Evolutionary conservation across 2,113 vertebrate genomes (phyloP).

Genomic region (Dunckerocampus dactyliophorus): DNA sequence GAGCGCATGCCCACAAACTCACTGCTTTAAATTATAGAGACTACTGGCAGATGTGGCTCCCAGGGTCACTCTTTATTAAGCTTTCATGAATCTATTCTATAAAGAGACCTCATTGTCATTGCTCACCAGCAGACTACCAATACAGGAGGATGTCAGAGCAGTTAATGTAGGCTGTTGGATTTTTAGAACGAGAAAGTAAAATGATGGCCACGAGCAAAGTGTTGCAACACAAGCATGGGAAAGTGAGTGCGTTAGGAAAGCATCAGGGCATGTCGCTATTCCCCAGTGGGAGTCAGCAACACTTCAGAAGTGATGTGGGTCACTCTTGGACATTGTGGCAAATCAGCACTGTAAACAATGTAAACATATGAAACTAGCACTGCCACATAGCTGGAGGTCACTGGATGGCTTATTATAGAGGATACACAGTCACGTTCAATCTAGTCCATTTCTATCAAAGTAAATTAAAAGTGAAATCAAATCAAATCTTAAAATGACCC

Average conservation of each 20-base stretch:
- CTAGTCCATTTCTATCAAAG: neutral
- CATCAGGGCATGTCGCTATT: conserved; percentile 64
- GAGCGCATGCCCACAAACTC: conserved; percentile 42
- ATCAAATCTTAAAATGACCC: conserved; percentile 43
- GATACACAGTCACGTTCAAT: neutral
- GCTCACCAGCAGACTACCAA: conserved; percentile 31
- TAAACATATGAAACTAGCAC: conserved; percentile 39
- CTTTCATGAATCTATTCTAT: conserved; percentile 59
- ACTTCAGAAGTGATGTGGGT: conserved; percentile 63
- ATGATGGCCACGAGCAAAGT: conserved; percentile 14
- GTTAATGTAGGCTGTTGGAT: conserved; percentile 21
- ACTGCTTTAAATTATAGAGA: conserved; percentile 48
- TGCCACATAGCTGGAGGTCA: conserved; percentile 12
- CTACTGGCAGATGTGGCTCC: conserved; percentile 50
- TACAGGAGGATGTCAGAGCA: conserved; percentile 22
- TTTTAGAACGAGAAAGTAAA: conserved; percentile 25
- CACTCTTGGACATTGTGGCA: conserved; percentile 52
- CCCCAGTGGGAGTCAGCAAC: conserved; percentile 55
- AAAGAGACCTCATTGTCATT: conserved; percentile 50
- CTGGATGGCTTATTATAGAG: conserved; percentile 20
- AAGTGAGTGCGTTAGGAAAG: conserved; percentile 53
- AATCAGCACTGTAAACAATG: conserved; percentile 38
- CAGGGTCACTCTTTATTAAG: conserved; percentile 67
- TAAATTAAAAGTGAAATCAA: neutral
- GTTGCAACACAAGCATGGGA: conserved; percentile 40